Percentiles rank a stretch among this genome's conserved stretches.
These are phyloP conservation scores for Bos javanicus DNA, from an alignment of 2,113 vertebrate species.

Conservation along the genomic window DNA sequence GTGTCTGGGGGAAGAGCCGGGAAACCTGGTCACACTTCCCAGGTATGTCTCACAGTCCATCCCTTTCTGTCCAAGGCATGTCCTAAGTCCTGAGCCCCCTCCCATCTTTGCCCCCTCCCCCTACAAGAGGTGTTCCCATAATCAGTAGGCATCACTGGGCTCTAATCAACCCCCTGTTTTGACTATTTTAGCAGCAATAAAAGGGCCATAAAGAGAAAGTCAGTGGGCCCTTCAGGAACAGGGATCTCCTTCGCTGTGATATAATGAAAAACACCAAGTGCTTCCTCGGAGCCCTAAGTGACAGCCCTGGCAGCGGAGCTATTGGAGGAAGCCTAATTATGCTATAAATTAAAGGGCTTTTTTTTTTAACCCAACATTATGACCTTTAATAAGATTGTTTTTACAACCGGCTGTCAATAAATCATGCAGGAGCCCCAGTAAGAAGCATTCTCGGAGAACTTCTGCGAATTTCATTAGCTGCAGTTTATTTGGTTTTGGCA, in stretches of 20 bases:
- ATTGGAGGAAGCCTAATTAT: constrained; percentile 88
- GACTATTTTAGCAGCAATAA: constrained; percentile 77
- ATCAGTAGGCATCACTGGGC: constrained; percentile 49
- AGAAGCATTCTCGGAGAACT: constrained; percentile 81
- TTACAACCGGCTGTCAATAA: constrained; percentile 89
- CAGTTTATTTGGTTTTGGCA: constrained; percentile 85
- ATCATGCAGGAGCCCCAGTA: constrained; percentile 83
- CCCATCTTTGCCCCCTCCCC: neutral
- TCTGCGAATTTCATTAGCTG: constrained; percentile 87
- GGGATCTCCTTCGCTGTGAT: constrained; percentile 76
- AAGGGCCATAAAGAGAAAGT: constrained; percentile 78
- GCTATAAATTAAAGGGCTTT: constrained; percentile 85
- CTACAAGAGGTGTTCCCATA: constrained; percentile 51
- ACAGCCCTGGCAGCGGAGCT: constrained; percentile 82
- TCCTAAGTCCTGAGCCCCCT: constrained; percentile 23
- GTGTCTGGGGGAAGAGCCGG: neutral
- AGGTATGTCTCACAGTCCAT: constrained; percentile 8
- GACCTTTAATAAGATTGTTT: constrained; percentile 91
- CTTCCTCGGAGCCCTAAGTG: constrained; percentile 78
- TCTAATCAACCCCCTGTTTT: constrained; percentile 74
- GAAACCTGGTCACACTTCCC: constrained; percentile 33
- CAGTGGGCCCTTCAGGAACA: constrained; percentile 71
- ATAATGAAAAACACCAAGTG: constrained; percentile 85
- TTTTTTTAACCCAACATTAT: constrained; percentile 83
- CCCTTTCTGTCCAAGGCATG: constrained; percentile 38